phyloP scores from a whole-genome alignment of 2,113 vertebrate genomes.

The Prunella himalayana region DNA sequence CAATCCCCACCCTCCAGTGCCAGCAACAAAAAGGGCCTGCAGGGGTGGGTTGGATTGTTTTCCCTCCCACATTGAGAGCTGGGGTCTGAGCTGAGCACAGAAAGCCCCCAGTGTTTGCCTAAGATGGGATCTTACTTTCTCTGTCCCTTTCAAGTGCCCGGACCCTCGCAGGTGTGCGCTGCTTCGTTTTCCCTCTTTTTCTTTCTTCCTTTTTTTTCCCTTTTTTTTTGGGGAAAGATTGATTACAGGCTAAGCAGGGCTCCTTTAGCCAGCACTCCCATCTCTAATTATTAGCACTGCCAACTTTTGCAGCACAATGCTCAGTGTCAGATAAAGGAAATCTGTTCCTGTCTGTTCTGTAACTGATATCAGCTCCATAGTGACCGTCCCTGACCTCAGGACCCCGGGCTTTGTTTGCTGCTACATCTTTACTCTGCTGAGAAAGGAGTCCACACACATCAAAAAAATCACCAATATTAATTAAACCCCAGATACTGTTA shows the following conservation, averaged over 20 bases:
- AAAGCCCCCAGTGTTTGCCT: neutral
- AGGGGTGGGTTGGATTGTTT: neutral
- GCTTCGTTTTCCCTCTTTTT: neutral
- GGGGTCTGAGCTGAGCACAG: neutral
- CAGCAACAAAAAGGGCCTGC: rapidly evolving
- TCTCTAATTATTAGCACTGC: conserved; percentile 63
- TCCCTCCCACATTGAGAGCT: neutral
- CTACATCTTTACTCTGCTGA: conserved; percentile 63
- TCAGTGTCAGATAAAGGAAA: conserved; percentile 73
- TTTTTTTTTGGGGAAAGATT: neutral
- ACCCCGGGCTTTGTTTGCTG: conserved; percentile 64
- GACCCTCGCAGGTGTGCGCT: conserved; percentile 24
- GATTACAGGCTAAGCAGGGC: conserved; percentile 49
- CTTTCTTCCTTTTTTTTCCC: neutral
- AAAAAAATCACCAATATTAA: conserved; percentile 56
- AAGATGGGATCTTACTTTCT: neutral
- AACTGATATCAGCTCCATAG: conserved; percentile 74
- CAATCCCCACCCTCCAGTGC: rapidly evolving
- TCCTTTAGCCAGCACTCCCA: conserved; percentile 12
- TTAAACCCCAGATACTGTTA: conserved; percentile 55
- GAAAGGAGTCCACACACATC: conserved; percentile 59
- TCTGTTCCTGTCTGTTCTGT: conserved; percentile 74
- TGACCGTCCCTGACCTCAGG: conserved; percentile 73
- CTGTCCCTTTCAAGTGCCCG: neutral
- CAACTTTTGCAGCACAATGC: conserved; percentile 64